These are phyloP conservation scores for Gambusia affinis DNA, from an alignment of 2,113 vertebrate species.

Conservation along the genomic window DNA sequence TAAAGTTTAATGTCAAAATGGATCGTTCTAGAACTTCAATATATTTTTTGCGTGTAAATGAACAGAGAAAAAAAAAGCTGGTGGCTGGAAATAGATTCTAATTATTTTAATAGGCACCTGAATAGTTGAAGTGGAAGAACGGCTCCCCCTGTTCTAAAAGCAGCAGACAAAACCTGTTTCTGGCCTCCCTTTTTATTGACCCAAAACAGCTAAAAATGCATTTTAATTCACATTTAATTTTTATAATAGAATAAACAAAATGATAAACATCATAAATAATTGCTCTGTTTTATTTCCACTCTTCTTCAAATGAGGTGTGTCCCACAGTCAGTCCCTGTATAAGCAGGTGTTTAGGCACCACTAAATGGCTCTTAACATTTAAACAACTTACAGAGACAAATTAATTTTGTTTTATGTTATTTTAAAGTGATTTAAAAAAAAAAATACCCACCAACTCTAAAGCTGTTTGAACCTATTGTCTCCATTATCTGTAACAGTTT, in stretches of 20 bases:
- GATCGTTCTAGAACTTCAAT: background rate
- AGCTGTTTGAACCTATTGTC: background rate
- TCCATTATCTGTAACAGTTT: background rate
- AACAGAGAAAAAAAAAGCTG: background rate
- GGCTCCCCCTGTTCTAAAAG: background rate
- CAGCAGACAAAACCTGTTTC: background rate
- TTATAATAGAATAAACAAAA: no score
- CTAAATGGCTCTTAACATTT: background rate
- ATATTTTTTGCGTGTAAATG: background rate
- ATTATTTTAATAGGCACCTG: background rate
- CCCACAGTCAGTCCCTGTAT: background rate
- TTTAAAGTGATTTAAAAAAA: background rate
- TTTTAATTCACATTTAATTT: no score
- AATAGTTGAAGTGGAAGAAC: background rate
- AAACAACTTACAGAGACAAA: background rate
- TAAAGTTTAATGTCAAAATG: no score
- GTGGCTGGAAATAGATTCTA: background rate
- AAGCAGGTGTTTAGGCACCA: no score
- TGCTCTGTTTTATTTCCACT: no score
- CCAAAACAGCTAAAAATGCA: background rate
- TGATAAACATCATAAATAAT: no score
- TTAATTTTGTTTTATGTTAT: background rate
- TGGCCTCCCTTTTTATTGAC: background rate
- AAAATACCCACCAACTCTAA: background rate
- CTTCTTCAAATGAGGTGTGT: background rate